Evolutionary conservation across 2,797 vertebrate genomes (phyloP), one percentile per base, ranked within the genome.

Genomic region (Delichon dasypus): DNA sequence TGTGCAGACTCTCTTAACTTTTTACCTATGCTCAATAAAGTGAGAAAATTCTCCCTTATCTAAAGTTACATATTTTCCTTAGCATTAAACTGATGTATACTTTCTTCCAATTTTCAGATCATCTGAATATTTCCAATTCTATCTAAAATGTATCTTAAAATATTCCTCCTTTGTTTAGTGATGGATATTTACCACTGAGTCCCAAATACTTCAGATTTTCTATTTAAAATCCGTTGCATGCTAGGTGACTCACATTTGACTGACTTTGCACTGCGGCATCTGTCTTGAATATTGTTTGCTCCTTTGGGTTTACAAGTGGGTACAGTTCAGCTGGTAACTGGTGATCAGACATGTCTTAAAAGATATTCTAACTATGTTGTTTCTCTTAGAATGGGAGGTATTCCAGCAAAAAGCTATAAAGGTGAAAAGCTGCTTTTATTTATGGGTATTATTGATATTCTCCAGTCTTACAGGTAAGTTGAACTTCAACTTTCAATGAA

Each of bases 361-460:
- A n/a, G 54, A 30, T 66, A 44, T 29, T 73, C 14, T 91, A 50
- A 71, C 38, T 73, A 45, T 4, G 5, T 82, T 95, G 78, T 73
- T 88, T 85, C 87, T 92, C 27, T 92, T 88, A 99, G 99, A 97
- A 99, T 99, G 99, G 99, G 99, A 66, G 99, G 99, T 61, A 99
- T 99, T 97, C 99, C 99, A 92, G 99, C 99, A 79, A 99, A 98
- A 97, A 99, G 98, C 92, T 98, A 99, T 97, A 99, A 98, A 96
- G 99, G 99, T 60, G 99, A 99, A 94, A 99, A 99, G 90, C 97
- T 99, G 73, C 98, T 99, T 95, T 98, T 99, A 81, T 99, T 99
- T 97, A 98, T 99, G 97, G 99, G 99, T 44, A 99, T 99, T 96
- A 99, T 99, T 89, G 99, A 99, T 96, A 99, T 99, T 94, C 98